These are phyloP conservation scores for Heliconius himera DNA, from an alignment of 1,140 invertebrate genomes.

Conservation along the genomic window DNA sequence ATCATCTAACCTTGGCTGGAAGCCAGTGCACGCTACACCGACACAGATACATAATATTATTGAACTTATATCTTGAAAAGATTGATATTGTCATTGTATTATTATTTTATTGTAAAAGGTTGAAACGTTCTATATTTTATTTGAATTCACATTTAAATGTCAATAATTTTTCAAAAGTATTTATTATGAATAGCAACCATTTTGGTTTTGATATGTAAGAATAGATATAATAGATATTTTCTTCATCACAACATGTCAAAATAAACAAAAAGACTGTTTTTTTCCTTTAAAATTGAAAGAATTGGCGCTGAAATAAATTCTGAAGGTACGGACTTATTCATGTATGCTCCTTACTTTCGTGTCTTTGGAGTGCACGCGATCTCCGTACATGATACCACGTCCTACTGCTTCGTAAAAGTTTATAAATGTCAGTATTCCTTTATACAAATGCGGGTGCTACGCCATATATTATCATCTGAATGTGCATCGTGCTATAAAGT, in stretches of 20 bases:
- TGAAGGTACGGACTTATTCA: slow-evolving; percentile 20
- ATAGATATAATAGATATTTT: not conserved
- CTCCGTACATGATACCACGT: slow-evolving; percentile 27
- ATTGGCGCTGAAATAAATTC: slow-evolving; percentile 7
- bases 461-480: slow-evolving; percentile 18
- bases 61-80: slow-evolving; percentile 9
- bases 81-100: not conserved
- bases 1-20: slow-evolving; percentile 19
- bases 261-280: not conserved
- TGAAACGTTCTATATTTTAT: not conserved
- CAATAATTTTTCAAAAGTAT: not conserved
- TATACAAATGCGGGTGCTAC: slow-evolving; percentile 15
- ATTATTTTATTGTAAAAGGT: not conserved
- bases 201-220: not conserved
- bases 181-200: not conserved
- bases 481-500: slow-evolving; percentile 1
- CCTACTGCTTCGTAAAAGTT: slow-evolving; percentile 26
- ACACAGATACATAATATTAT: slow-evolving; percentile 17
- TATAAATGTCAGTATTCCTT: slow-evolving; percentile 21
- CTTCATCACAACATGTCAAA: not conserved
- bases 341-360: slow-evolving; percentile 18
- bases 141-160: not conserved
- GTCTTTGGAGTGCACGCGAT: slow-evolving; percentile 20
- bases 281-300: not conserved
- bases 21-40: slow-evolving; percentile 16